Evolutionary conservation across 2,888 invertebrate genomes (phyloP).

Genomic region (Boloria euphrosyne): DNA sequence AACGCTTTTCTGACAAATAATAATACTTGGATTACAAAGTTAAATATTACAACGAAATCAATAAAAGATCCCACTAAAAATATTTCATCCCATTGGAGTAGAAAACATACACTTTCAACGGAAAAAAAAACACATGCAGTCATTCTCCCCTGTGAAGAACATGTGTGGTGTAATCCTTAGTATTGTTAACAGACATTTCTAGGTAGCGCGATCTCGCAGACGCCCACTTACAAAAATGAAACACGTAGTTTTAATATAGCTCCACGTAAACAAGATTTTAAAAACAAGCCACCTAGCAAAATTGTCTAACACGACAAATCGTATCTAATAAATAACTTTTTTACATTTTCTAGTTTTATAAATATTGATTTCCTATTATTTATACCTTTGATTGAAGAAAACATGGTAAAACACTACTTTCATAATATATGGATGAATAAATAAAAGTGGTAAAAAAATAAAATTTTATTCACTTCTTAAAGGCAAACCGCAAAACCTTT

Average conservation of each 20-base stretch:
- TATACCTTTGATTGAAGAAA: too few relatives aligned
- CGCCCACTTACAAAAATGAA: slow-evolving; percentile 15
- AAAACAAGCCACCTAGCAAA: slow-evolving; percentile 2
- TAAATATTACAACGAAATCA: not conserved
- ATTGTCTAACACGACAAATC: slow-evolving; percentile 19
- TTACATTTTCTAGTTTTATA: not conserved
- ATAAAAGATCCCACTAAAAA: not conserved
- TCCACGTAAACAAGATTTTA: slow-evolving; percentile 13
- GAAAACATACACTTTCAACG: not conserved
- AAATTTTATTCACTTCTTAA: too few relatives aligned
- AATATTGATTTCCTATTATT: too few relatives aligned
- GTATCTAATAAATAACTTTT: not conserved
- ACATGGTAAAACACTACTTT: too few relatives aligned
- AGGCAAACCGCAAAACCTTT: too few relatives aligned
- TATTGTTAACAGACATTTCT: slow-evolving; percentile 21
- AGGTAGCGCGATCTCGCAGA: slow-evolving; percentile 10
- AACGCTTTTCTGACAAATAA: too few relatives aligned
- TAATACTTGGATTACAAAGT: not conserved
- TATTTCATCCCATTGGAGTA: not conserved
- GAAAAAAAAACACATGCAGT: slow-evolving; percentile 27
- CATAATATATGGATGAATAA: too few relatives aligned
- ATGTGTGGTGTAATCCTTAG: slow-evolving; percentile 27
- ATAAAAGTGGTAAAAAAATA: too few relatives aligned
- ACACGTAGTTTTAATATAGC: slow-evolving; percentile 4
- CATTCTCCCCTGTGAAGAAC: slow-evolving; percentile 29